phyloP scores from a whole-genome alignment of 2,113 vertebrate species.

The Agelaius phoeniceus region DNA sequence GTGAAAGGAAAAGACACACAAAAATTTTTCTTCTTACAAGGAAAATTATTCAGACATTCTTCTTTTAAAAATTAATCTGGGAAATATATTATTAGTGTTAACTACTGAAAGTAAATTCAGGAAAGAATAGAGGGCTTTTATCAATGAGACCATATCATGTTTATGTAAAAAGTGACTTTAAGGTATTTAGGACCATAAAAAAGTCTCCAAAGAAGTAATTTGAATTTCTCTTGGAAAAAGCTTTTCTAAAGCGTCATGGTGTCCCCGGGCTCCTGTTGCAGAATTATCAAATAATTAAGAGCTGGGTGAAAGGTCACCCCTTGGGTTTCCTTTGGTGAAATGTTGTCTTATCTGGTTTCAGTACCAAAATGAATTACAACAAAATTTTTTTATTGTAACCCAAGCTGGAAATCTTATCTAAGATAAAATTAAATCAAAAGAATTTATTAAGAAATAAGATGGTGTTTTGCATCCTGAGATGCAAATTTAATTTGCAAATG shows the following conservation, averaged over 20 bases:
- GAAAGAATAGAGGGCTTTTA: not conserved
- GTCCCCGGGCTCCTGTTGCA: not conserved
- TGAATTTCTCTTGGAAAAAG: not conserved
- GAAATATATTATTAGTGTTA: not conserved
- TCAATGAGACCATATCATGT: fast-evolving
- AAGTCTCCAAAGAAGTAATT: not conserved
- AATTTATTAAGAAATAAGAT: not conserved
- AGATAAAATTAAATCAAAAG: not conserved
- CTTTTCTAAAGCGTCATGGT: not conserved
- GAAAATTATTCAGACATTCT: not conserved
- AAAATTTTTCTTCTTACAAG: not conserved
- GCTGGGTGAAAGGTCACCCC: not conserved
- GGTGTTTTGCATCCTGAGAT: fast-evolving
- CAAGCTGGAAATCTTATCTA: not conserved
- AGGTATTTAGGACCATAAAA: not conserved
- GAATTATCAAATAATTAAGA: not conserved
- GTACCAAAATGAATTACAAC: not conserved
- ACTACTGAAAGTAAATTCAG: not conserved
- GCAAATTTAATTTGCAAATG: too few relatives aligned
- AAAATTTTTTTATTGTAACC: fast-evolving
- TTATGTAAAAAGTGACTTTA: not conserved
- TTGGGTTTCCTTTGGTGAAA: not conserved
- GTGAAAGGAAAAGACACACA: not conserved
- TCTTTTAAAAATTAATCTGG: not conserved
- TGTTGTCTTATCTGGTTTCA: not conserved